These are phyloP conservation scores for Lamellibrachia columna DNA, from an alignment of 2,888 invertebrate species.

Conservation along the genomic window DNA sequence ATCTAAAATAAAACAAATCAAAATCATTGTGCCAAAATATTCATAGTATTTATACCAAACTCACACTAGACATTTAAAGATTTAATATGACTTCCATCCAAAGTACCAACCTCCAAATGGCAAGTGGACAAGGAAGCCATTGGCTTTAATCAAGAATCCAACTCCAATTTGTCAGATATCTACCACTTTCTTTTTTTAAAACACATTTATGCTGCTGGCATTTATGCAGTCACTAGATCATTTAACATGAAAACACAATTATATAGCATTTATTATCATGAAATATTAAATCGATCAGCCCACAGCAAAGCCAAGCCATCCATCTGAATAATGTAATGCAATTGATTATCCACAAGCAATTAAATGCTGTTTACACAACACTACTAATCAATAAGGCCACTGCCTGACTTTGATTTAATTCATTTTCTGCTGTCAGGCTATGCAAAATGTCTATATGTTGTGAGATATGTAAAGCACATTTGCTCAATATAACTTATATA, in stretches of 20 bases:
- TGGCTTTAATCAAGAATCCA: not conserved
- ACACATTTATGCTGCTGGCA: not conserved
- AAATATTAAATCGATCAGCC: not conserved
- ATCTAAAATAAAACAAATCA: not conserved
- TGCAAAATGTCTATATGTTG: not conserved
- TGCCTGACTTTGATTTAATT: not conserved
- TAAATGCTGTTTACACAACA: not conserved
- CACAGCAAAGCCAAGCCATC: not conserved
- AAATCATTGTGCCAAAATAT: not conserved
- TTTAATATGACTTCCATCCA: not conserved
- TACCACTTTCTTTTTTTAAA: not conserved
- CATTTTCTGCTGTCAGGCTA: not conserved
- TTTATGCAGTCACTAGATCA: not conserved
- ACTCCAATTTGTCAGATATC: not conserved
- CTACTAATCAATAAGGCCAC: not conserved
- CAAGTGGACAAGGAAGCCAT: not conserved
- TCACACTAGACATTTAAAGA: not conserved
- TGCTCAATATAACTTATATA: too few relatives aligned
- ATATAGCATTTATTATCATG: not conserved
- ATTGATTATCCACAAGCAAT: not conserved
- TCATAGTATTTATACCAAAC: too few relatives aligned
- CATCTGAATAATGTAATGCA: not conserved
- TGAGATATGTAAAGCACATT: not conserved
- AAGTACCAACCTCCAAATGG: not conserved
- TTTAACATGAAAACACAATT: not conserved